Percentiles rank a stretch among this genome's conserved stretches.
Conservation (phyloP, 2,797 vertebrate species). For the Botia kubotai region DNA sequence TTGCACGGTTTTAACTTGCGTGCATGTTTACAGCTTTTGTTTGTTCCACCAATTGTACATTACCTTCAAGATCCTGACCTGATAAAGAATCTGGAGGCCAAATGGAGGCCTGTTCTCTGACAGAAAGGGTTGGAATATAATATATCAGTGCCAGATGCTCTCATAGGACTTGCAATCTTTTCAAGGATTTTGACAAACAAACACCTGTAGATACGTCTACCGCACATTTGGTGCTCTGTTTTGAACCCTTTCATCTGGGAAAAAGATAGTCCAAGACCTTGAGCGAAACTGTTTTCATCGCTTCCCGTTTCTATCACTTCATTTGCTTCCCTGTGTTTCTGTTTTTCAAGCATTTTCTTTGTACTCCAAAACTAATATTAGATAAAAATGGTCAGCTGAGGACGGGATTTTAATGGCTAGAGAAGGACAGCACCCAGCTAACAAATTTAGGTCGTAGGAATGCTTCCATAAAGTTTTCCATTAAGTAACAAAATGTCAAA, state of each 20-base stretch:
- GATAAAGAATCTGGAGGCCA: constrained; percentile 49
- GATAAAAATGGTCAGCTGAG: constrained; percentile 33
- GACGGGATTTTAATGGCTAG: constrained; percentile 44
- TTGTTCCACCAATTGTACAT: constrained; percentile 37
- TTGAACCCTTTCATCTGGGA: constrained; percentile 55
- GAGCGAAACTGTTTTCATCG: constrained; percentile 46
- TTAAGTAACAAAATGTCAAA: no score
- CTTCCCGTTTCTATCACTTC: constrained; percentile 33
- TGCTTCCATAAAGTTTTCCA: no score
- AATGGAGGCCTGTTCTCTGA: constrained; percentile 21
- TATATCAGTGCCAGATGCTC: constrained; percentile 55
- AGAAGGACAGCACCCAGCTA: neutral
- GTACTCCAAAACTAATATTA: constrained; percentile 23
- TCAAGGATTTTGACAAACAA: constrained; percentile 45
- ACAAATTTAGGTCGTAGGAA: no score
- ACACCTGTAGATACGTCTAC: constrained; percentile 56
- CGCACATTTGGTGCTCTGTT: constrained; percentile 60
- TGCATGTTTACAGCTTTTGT: constrained; percentile 43
- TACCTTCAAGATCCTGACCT: constrained; percentile 35
- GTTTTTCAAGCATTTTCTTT: constrained; percentile 29
- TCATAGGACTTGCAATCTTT: constrained; percentile 31
- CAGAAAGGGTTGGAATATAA: constrained; percentile 17
- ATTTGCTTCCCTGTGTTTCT: constrained; percentile 27
- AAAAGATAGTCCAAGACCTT: constrained; percentile 55
- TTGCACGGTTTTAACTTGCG: constrained; percentile 16